These are phyloP conservation scores for Dendrophyllia cribrosa DNA, from an alignment of 64 coral and sea anemone species.

Conservation along the genomic window DNA sequence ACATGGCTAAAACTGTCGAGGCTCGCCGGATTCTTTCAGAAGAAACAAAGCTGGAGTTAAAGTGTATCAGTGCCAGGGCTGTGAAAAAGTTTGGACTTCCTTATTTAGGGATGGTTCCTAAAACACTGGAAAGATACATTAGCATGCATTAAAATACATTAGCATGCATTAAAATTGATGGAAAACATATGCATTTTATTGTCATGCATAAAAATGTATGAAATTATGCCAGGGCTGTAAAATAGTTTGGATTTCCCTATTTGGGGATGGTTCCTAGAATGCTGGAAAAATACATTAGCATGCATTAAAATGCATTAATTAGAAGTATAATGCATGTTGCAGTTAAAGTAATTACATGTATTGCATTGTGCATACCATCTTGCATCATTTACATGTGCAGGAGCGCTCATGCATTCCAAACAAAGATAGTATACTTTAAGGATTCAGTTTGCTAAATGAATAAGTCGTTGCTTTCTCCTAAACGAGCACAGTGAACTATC, in stretches of 20 bases:
- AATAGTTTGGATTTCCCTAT: slow-evolving; percentile 40
- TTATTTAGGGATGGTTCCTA: slow-evolving; percentile 62
- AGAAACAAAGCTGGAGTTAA: slow-evolving; percentile 22
- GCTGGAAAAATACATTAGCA: slow-evolving; percentile 40
- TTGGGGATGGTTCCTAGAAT: slow-evolving; percentile 43
- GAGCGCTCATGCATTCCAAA: no score
- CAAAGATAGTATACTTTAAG: no score
- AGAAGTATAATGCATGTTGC: not conserved
- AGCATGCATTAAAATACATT: slow-evolving; percentile 52
- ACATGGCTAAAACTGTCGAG: slow-evolving; percentile 30
- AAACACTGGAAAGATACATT: slow-evolving; percentile 38
- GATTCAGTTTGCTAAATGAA: no score
- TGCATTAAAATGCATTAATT: slow-evolving; percentile 15
- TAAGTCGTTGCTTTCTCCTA: no score
- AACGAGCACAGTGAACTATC: no score
- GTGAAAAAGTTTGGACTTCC: slow-evolving; percentile 40
- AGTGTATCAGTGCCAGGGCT: slow-evolving; percentile 51
- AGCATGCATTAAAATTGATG: slow-evolving; percentile 28
- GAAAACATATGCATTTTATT: not conserved
- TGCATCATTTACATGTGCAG: no score
- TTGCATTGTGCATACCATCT: no score
- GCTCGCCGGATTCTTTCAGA: slow-evolving; percentile 26
- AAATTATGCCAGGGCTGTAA: slow-evolving; percentile 10
- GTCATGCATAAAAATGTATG: not conserved
- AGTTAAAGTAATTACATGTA: not conserved